Percentiles rank a stretch among this genome's conserved stretches.
These are phyloP conservation scores for Hozukius guyotensis DNA, from an alignment of 2,797 vertebrate genomes.

Conservation along the genomic window DNA sequence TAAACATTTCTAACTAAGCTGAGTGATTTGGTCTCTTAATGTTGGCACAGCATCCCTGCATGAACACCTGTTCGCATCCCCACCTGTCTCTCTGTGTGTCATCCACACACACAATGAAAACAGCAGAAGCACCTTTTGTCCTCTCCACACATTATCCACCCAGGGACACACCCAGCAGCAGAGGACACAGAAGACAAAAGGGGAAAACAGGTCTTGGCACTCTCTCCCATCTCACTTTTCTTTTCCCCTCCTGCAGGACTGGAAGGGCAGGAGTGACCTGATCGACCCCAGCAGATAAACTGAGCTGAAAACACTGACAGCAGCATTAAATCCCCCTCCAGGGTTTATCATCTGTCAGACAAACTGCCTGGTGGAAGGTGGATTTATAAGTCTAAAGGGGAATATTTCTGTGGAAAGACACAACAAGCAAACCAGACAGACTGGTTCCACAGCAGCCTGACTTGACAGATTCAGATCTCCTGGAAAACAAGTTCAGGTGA, in stretches of 20 bases:
- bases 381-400: neutral
- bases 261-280: constrained; percentile 43
- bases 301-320: too few species aligned
- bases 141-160: neutral
- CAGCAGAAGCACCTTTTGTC: constrained; percentile 3
- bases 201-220: constrained; percentile 22
- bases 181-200: neutral
- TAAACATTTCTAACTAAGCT: neutral
- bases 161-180: constrained; percentile 25
- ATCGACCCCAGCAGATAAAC: neutral
- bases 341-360: neutral
- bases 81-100: neutral
- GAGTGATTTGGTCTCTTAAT: neutral
- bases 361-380: neutral
- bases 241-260: constrained; percentile 1
- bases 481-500: neutral
- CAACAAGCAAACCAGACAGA: neutral
- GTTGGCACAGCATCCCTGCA: neutral
- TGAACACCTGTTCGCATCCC: neutral
- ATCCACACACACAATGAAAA: neutral
- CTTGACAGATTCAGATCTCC: neutral
- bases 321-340: neutral
- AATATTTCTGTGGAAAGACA: neutral
- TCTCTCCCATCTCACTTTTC: neutral
- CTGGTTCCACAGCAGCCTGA: neutral